Percentiles rank a stretch among this genome's conserved stretches.
These are phyloP conservation scores for Pocota personata DNA, from an alignment of 2,888 invertebrate genomes.

Conservation along the genomic window DNA sequence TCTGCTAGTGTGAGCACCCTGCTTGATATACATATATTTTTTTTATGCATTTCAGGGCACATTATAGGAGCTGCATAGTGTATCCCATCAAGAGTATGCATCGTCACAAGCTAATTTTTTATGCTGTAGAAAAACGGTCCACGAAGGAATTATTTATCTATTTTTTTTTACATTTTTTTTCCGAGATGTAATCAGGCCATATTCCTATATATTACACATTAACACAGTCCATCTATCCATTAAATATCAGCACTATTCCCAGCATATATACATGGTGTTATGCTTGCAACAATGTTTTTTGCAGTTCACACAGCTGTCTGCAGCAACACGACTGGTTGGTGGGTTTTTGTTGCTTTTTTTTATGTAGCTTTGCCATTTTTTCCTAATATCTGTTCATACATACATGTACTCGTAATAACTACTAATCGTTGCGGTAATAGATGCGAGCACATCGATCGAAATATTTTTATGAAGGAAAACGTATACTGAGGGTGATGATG, in stretches of 20 bases:
- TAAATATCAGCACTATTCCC: constrained; percentile 48
- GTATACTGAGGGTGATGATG: background rate
- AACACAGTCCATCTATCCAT: constrained; percentile 57
- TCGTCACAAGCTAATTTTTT: constrained; percentile 33
- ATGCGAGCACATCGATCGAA: constrained; percentile 41
- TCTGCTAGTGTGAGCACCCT: constrained; percentile 44
- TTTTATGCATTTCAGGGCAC: constrained; percentile 25
- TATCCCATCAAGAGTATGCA: constrained; percentile 17
- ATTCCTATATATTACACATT: constrained; percentile 34
- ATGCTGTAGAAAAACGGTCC: constrained; percentile 9
- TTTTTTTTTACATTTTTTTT: constrained; percentile 25
- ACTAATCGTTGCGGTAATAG: constrained; percentile 40
- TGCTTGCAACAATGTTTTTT: constrained; percentile 29
- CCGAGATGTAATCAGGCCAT: constrained; percentile 57
- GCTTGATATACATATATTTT: constrained; percentile 13
- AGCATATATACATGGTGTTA: constrained; percentile 5
- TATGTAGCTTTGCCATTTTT: constrained; percentile 31
- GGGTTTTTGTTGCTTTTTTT: constrained; percentile 28
- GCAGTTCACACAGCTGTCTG: background rate
- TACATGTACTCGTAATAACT: constrained; percentile 1
- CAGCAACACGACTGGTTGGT: constrained; percentile 25
- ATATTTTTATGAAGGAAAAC: constrained; percentile 8
- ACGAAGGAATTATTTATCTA: constrained; percentile 9
- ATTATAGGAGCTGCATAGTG: background rate
- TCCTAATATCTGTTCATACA: constrained; percentile 11